phyloP scores from a whole-genome alignment of 2,113 vertebrate genomes.

The Myrmecophaga tridactyla region DNA sequence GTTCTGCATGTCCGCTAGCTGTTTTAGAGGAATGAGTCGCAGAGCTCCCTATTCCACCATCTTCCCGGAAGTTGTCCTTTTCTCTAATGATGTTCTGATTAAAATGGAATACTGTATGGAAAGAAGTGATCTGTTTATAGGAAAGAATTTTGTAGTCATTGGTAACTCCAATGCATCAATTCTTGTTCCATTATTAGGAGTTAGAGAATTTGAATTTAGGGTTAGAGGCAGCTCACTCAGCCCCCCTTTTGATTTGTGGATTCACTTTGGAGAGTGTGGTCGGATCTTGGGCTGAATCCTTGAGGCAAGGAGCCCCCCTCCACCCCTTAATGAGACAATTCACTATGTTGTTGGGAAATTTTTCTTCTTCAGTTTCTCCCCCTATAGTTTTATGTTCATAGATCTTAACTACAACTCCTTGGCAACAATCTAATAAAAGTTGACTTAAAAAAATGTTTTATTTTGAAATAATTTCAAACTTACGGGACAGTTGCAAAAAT shows the following conservation, averaged over 20 bases:
- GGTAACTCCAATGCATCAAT: neutral
- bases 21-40: no score
- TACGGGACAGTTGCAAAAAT: no score
- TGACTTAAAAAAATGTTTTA: no score
- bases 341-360: neutral
- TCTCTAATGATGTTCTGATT: conserved; percentile 4
- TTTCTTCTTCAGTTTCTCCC: neutral
- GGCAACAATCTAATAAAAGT: neutral
- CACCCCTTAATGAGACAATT: neutral
- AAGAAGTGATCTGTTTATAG: neutral
- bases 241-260: neutral
- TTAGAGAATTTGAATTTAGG: neutral
- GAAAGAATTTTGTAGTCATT: conserved; percentile 21
- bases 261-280: neutral
- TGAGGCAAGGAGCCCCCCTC: neutral
- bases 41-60: no score
- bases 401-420: neutral
- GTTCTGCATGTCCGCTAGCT: no score
- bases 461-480: no score
- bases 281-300: neutral
- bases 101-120: neutral
- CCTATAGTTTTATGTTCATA: neutral
- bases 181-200: conserved; percentile 2
- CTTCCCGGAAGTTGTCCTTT: no score
- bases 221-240: neutral